These are phyloP conservation scores for Hybos culiciformis DNA, from an alignment of 2,888 invertebrate genomes.

Conservation along the genomic window DNA sequence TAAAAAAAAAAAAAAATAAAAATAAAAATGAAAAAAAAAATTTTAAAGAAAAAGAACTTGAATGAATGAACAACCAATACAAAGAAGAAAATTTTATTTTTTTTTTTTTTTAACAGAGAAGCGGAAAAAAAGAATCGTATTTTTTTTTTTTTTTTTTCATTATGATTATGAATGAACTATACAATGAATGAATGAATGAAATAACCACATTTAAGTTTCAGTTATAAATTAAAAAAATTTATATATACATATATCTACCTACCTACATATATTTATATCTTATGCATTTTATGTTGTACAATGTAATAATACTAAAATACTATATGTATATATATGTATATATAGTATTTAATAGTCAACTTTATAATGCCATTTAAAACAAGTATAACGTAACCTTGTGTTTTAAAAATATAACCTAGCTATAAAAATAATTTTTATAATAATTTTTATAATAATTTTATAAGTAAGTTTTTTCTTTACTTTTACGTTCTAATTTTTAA, in stretches of 20 bases:
- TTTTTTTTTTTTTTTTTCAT: neutral
- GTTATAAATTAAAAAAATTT: neutral
- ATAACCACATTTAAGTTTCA: no score
- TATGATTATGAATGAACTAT: no score
- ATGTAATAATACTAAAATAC: neutral
- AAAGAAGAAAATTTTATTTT: conserved; percentile 9
- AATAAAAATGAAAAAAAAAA: conserved; percentile 5
- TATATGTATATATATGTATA: neutral
- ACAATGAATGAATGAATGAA: no score
- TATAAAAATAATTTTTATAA: no score
- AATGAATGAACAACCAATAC: conserved; percentile 24
- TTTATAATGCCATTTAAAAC: no score
- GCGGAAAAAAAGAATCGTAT: neutral
- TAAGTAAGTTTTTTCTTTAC: no score
- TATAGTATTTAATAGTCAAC: no score
- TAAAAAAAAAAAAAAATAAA: neutral
- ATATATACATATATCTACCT: neutral
- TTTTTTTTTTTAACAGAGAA: neutral
- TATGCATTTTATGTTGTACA: neutral
- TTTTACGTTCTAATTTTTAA: no score
- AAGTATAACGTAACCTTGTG: no score
- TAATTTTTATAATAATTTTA: no score
- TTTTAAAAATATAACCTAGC: no score
- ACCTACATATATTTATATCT: neutral
- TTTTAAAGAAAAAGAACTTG: conserved; percentile 20